These are phyloP conservation scores for Seriola rivoliana DNA, from an alignment of 2,113 vertebrate genomes.

Conservation along the genomic window DNA sequence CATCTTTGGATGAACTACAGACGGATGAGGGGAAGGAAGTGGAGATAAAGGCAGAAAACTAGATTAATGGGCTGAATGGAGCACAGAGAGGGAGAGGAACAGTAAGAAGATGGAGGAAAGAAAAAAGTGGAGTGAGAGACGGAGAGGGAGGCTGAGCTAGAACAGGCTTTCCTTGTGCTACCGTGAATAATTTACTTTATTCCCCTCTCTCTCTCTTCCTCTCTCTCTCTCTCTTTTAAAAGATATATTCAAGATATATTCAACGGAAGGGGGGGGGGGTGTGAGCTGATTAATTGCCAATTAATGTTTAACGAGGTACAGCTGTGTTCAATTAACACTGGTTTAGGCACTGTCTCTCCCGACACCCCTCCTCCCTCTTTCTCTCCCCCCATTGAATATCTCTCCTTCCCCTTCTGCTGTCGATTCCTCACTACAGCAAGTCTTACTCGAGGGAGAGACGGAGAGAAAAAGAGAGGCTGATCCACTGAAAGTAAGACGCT, in stretches of 20 bases:
- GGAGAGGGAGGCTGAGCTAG: conserved; percentile 22
- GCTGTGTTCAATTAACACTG: conserved; percentile 86
- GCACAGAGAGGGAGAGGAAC: conserved; percentile 39
- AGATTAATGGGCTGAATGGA: conserved; percentile 68
- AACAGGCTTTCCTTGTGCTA: conserved; percentile 59
- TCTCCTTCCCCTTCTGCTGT: conserved; percentile 18
- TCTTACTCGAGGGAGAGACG: not conserved
- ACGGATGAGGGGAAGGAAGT: conserved; percentile 60
- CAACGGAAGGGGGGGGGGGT: conserved; percentile 36
- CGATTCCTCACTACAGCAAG: conserved; percentile 14
- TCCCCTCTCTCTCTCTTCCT: conserved; percentile 4
- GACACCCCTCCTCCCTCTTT: conserved; percentile 13
- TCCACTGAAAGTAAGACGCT: not conserved
- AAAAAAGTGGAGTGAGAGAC: conserved; percentile 18
- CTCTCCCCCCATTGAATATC: conserved; percentile 35
- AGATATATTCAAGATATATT: conserved; percentile 75
- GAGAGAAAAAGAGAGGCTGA: not conserved
- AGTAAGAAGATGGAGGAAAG: conserved; percentile 46
- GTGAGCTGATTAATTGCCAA: conserved; percentile 84
- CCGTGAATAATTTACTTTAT: conserved; percentile 68
- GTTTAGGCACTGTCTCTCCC: conserved; percentile 57
- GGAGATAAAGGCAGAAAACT: conserved; percentile 71
- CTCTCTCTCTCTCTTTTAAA: conserved; percentile 17
- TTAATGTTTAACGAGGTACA: conserved; percentile 86
- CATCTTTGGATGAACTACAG: conserved; percentile 51